Conservation (phyloP, 92 coral and sea anemone genomes). For the Epizoanthus scotinus region DNA sequence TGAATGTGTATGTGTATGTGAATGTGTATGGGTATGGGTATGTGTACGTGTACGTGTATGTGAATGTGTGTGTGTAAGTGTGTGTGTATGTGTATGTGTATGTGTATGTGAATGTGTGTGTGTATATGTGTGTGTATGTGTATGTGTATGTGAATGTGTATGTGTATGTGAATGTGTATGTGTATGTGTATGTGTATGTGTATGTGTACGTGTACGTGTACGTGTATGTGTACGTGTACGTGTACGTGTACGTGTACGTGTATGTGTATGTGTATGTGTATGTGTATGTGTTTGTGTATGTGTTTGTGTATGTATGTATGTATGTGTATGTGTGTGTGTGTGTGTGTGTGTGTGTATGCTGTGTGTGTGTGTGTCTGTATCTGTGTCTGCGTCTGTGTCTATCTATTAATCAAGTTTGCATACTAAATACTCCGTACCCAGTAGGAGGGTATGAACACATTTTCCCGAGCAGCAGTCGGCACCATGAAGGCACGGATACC, state of each 20-base stretch:
- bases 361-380: too few species aligned
- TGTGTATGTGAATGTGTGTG: neutral
- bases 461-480: slow-evolving; percentile 60
- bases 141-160: too few species aligned
- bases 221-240: too few species aligned
- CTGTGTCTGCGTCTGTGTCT: neutral
- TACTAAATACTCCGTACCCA: slow-evolving; percentile 21
- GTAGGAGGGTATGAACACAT: slow-evolving; percentile 50
- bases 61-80: too few species aligned
- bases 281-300: neutral
- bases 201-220: too few species aligned
- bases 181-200: neutral
- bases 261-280: neutral
- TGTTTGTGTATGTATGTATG: too few species aligned
- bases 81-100: neutral
- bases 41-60: too few species aligned
- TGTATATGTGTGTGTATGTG: too few species aligned
- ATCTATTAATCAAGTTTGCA: too few species aligned
- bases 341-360: neutral
- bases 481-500: slow-evolving; percentile 51
- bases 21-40: too few species aligned
- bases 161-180: neutral
- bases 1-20: too few species aligned
- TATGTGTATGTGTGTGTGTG: too few species aligned
- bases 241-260: neutral